These are phyloP conservation scores for Neodiprion lecontei DNA, from an alignment of 1,140 invertebrate species.

Conservation along the genomic window DNA sequence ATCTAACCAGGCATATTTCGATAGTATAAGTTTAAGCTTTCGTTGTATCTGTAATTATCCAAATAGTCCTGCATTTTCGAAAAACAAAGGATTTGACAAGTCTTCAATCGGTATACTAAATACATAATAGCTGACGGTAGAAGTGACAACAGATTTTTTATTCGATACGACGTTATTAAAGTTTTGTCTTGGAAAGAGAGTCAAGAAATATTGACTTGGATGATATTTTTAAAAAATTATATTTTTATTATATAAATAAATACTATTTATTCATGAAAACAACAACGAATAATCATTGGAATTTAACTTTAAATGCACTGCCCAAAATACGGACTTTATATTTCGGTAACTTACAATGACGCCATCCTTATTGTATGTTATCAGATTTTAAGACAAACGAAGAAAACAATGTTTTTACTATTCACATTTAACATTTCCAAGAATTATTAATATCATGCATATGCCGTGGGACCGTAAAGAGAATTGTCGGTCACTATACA, in stretches of 20 bases:
- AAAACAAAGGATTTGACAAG: no score
- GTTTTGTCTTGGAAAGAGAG: no score
- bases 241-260: background rate
- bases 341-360: slow-evolving; percentile 1
- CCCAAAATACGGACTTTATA: background rate
- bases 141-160: background rate
- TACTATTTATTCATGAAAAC: background rate
- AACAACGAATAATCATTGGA: background rate
- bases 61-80: no score
- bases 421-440: background rate
- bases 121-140: background rate
- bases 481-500: background rate
- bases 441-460: no score
- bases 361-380: background rate
- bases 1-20: background rate
- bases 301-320: background rate
- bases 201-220: background rate
- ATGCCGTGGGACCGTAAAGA: no score
- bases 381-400: background rate
- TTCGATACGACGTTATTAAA: no score
- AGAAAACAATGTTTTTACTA: background rate
- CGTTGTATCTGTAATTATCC: background rate
- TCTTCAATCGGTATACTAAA: no score
- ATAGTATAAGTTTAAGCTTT: slow-evolving; percentile 1
- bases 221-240: slow-evolving; percentile 4